Base-by-base conservation (phyloP, 37 sponge, comb jelly and placozoan genomes). In the Tethya wilhelma region DNA sequence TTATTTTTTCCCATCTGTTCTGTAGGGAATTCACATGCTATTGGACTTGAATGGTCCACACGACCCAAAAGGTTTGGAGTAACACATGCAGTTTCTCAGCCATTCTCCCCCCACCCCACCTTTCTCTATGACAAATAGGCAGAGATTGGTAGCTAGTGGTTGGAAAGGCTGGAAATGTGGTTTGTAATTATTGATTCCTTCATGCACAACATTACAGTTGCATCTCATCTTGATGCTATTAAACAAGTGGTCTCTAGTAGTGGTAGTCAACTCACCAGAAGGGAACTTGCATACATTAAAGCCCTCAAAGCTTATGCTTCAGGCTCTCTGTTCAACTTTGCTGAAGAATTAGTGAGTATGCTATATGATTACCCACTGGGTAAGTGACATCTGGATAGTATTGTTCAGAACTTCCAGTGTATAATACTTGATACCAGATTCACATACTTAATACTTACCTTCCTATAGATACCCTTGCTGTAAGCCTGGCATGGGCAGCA, bases 281-380 rank as follows among this genome's bases (percentile, higher is more conserved):
- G 89, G 31, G 89, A 89, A 45, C 28, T 40, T 73, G 62, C 55
- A 19, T 75, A 83, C 38, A 57, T 83, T 7, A 44, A 29, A 20
- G 84, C 79, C 32, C 38, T 78, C 38, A 56, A 67, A 59, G 79
- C 74, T 19, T 83, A 83, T 66, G 83, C 84, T n/a, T 58, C 64
- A 17, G 81, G 90, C 2, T 26, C 60, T 39, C 63, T 85, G 17
- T 77, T 64, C 28, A 59, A 71, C 43, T 77, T 83, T 12, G 32
- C 44, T 25, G 60, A 77, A n/a, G 33, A 57, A 17, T 71, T 65
- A 74, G 40, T 23, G 33, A 30, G 38, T 57, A 81, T 85, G 56
- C 67, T 80, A 1, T 28, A 86, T 12, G 53, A 71, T 0, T 65
- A 90, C 56, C 89, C 89, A 8, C 62, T 38, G 59, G 89, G 89